These are phyloP conservation scores for Cephus sareptanus DNA, from an alignment of 2,888 invertebrate species.

Conservation along the genomic window DNA sequence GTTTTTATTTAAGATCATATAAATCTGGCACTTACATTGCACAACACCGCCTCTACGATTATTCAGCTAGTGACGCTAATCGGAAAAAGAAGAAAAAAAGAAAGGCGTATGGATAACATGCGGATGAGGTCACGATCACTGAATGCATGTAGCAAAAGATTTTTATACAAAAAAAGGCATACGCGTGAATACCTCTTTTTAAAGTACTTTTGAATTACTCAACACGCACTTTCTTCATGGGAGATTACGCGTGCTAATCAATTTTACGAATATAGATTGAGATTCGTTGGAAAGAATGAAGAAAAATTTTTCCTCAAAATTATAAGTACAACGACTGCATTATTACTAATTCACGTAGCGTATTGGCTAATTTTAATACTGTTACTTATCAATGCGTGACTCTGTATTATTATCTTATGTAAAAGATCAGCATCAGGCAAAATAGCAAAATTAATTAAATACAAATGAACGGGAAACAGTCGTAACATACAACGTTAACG, in stretches of 20 bases:
- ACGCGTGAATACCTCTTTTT: background rate
- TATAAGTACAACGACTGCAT: background rate
- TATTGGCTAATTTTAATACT: background rate
- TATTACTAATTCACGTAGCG: background rate
- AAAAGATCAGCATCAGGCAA: background rate
- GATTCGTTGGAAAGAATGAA: background rate
- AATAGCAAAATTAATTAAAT: background rate
- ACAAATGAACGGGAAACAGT: background rate
- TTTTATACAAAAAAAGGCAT: slow-evolving; percentile 5
- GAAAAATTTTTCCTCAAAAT: background rate
- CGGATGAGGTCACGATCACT: background rate
- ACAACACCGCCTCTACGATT: slow-evolving; percentile 28
- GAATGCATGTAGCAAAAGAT: background rate
- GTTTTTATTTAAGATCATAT: slow-evolving; percentile 60
- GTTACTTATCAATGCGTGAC: background rate
- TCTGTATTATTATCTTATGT: background rate
- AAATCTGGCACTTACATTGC: slow-evolving; percentile 58
- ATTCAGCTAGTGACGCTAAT: slow-evolving; percentile 31
- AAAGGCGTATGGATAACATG: background rate
- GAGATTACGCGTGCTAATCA: background rate
- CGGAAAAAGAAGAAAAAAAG: slow-evolving; percentile 19
- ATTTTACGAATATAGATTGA: background rate
- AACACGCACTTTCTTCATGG: background rate
- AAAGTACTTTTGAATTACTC: background rate
- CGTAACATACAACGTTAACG: background rate